Base-by-base conservation (phyloP, 2,888 invertebrate species). In the Lampropteryx suffumata region DNA sequence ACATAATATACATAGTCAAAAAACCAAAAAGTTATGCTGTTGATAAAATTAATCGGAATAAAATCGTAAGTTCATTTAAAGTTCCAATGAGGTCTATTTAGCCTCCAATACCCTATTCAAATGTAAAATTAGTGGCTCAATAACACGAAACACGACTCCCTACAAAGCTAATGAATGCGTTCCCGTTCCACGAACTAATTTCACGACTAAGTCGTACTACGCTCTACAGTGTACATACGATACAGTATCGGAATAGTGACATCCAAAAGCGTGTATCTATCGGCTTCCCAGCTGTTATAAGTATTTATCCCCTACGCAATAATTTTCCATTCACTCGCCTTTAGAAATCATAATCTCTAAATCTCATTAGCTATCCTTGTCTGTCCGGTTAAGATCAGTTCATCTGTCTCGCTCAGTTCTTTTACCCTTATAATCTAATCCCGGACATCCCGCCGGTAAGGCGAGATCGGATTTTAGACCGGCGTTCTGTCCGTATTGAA, bases 311-410 rank as follows among this genome's bases (percentile, higher is more conserved):
- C 86, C 84, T 79, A 72, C 76, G 75, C 82, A 84, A 89, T 87
- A 86, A 89, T 90, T 88, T 83, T 77, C 82, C 82, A 90, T 90
- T 89, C 86, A 90, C 79, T 85, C 87, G 79, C 76, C 79, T 86
- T 85, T 87, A 89, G 90, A 85, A 88, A 87, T 90, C 87, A 83
- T 90, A 90, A 91, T 90, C 91, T 84, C 79, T 83, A 85, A 89
- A 90, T 90, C 90, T 89, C 80, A 67, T 78, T 58, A 54, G 64
- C 64, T 64, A 64, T 86, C 90, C 76, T 73, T 79, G 66, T 88
- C 79, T 75, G 57, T 59, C 59, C 53, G 55, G 60, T 64, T 65
- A 50, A 67, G 71, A 68, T 73, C 63, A 50, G 58, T 71, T 59
- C 48, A 55, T 65, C 69, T 64, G 65, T 89, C 89, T 65, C 79